Evolutionary conservation across 2,113 vertebrate species (phyloP), one percentile per base, ranked within the genome.

Genomic region (Andinoacara biseriatus): DNA sequence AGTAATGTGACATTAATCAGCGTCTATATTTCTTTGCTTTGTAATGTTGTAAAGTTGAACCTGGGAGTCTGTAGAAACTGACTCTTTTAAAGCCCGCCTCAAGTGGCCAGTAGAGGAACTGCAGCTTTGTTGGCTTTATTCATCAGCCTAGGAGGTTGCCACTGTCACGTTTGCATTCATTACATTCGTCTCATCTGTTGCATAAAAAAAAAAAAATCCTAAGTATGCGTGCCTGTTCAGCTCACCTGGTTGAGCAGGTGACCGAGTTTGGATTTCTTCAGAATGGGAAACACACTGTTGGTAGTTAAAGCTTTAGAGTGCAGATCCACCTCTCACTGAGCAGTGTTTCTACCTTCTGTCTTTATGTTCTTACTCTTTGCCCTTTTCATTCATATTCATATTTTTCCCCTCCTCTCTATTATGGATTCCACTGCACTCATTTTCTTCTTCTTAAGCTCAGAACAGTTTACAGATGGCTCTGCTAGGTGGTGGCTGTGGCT

Each of bases 401-500:
- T 33, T 26, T 49, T 26, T 46, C 46, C 58, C 52, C 31, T 29
- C n/a, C 8, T 43, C 67, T 60, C 52, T 52, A 6, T 75, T 52
- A 60, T 9, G 3, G n/a, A 3, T 67, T 22, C 35, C 61, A 18
- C 56, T 43, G 18, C 38, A 15, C 43, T 54, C 52, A 24, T 3
- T 4, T 40, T 40, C 22, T 76, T 38, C 58, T 56, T 15, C 60
- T 52, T 35, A 46, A 85, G 14, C 58, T 80, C 43, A 11, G 62
- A 46, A 67, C 14, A 0, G 17, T 89, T 43, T 94, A 76, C 87
- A 93, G 90, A 81, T 93, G 87, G 76, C 86, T 87, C 77, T 90
- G 76, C 82, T 89, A 88, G 92, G 80, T 86, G 91, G 63, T 40
- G 79, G 35, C 91, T 85, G 91, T 86, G 89, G 91, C 90, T 90